Evolutionary conservation across 1,140 invertebrate species (phyloP), one percentile per base, ranked within the genome.

Genomic region (Atta cephalotes): DNA sequence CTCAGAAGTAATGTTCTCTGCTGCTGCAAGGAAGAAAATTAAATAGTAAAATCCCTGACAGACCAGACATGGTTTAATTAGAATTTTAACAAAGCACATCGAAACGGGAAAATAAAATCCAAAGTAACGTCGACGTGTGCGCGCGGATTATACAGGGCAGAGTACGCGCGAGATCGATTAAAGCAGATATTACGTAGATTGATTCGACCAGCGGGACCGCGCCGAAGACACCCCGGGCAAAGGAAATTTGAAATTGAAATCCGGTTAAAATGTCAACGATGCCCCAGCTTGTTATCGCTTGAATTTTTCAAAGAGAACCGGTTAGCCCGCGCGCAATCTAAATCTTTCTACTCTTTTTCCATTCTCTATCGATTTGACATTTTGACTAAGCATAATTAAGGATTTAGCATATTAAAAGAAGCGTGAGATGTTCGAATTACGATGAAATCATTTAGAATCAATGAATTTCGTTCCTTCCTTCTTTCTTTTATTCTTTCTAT

Each of bases 181-280:
- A 89, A 89, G 39, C 70, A 84, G 86, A 89, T 87, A 85, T 86
- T 88, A 88, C 71, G 87, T 86, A 86, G 76, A 89, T 89, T 82
- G 88, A 78, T 86, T 85, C 79, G 51, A 84, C 85, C 72, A 66
- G 66, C 51, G 53, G 79, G 28, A 79, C 39, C 49, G 65, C 58
- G 56, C 60, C 58, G 25, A 71, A 51, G 80, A 53, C 60, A 74
- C 51, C 53, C 35, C 39, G 53, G 70, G 60, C 66, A 84, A 39
- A 63, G 70, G 63, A 84, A 89, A 90, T 92, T 91, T 91, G 85
- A 91, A 91, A 91, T 92, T 86, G 86, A 91, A 85, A 92, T 92
- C 70, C 76, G 74, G 79, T 92, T 91, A 88, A 91, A 88, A 86
- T 79, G 85, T 88, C 86, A 87, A 84, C 81, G 90, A 84, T 74